These are phyloP conservation scores for Sceloporus tristichus DNA, from an alignment of 2,113 vertebrate genomes.

Conservation along the genomic window DNA sequence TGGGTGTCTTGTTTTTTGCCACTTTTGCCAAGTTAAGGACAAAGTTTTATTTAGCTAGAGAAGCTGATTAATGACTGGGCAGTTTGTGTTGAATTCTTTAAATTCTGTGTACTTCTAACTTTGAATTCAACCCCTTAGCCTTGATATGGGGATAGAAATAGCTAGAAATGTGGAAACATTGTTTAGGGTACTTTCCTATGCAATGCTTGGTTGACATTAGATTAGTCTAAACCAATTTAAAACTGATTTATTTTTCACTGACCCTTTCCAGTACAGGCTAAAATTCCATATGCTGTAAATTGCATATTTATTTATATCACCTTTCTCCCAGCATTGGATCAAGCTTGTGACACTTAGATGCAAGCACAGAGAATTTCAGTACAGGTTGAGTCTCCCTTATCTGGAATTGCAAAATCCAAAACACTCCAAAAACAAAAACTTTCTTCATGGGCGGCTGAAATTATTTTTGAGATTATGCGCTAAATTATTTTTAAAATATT, in stretches of 20 bases:
- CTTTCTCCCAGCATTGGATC: no score
- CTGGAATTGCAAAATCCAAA: no score
- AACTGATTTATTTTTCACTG: neutral
- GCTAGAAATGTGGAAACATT: neutral
- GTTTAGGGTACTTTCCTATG: neutral
- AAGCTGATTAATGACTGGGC: conserved; percentile 19
- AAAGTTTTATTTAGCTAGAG: neutral
- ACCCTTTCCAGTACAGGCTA: neutral
- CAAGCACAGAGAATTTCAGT: neutral
- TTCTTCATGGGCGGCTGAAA: no score
- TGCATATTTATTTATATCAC: neutral
- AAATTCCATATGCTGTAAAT: neutral
- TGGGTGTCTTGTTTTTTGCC: neutral
- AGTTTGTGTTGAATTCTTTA: neutral
- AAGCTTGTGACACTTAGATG: neutral
- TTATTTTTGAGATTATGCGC: no score
- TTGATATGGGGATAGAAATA: neutral
- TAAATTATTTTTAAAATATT: no score
- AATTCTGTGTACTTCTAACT: neutral
- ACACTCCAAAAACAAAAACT: no score
- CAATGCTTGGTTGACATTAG: neutral
- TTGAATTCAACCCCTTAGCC: neutral
- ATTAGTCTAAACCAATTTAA: neutral
- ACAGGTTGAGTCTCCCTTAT: neutral
- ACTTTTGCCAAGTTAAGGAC: conserved; percentile 5